A percentile compares a stretch with the other conserved stretches of the same genome.
These are phyloP conservation scores for Achatina immaculata DNA, from an alignment of 1,140 invertebrate species.

Conservation along the genomic window DNA sequence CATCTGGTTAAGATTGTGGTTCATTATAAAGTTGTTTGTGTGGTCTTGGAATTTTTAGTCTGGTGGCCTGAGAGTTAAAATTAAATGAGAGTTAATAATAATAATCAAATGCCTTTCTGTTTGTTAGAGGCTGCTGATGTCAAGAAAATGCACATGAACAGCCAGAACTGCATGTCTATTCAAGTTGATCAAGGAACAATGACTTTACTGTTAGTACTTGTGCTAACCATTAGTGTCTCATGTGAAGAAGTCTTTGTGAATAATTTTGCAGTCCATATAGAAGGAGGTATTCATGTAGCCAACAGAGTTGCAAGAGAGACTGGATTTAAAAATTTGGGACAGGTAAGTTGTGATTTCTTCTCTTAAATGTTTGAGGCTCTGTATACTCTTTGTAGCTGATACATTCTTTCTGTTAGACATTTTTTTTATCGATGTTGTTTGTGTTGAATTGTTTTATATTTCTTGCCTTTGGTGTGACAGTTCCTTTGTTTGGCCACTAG, in stretches of 20 bases:
- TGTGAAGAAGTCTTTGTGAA: constrained; percentile 38
- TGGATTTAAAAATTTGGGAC: constrained; percentile 44
- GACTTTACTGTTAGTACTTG: background rate
- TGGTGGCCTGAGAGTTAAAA: no score
- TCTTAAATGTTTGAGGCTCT: no score
- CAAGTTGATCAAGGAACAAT: background rate
- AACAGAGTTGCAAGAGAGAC: constrained; percentile 40
- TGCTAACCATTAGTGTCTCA: background rate
- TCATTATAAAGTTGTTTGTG: background rate
- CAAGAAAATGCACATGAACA: background rate
- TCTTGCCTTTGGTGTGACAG: no score
- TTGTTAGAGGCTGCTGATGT: background rate
- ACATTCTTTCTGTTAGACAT: no score
- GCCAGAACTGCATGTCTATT: background rate
- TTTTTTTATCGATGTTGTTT: no score
- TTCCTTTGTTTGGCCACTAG: no score
- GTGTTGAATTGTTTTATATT: no score
- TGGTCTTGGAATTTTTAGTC: background rate
- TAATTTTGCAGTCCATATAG: constrained; percentile 46
- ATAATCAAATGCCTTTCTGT: no score
- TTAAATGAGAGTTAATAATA: no score
- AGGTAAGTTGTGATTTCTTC: constrained; percentile 36
- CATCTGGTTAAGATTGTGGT: no score
- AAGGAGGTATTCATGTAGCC: constrained; percentile 37
- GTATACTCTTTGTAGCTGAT: no score